Percentiles rank a stretch among this genome's conserved stretches.
Conservation (phyloP, 1,140 invertebrate genomes). For the Microplitis demolitor region DNA sequence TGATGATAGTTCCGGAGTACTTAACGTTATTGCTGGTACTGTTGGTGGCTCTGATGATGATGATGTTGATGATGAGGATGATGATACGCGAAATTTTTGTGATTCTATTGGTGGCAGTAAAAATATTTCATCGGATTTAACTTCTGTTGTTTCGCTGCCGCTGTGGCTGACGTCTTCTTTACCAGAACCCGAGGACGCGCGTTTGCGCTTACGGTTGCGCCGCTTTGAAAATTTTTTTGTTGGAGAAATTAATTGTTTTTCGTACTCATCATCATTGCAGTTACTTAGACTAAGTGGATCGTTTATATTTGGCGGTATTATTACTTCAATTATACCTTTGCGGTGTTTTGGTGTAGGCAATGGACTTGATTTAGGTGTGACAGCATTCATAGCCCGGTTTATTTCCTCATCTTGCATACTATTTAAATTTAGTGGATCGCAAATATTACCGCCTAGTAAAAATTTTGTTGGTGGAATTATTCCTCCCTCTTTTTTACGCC, state of each 20-base stretch:
- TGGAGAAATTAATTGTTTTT: conserved; percentile 72
- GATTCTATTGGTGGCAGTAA: background rate
- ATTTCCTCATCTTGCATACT: conserved; percentile 89
- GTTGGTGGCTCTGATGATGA: conserved; percentile 11
- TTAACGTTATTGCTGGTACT: background rate
- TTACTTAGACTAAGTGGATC: conserved; percentile 88
- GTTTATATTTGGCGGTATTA: conserved; percentile 89
- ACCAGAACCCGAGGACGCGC: conserved; percentile 62
- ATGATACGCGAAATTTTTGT: background rate
- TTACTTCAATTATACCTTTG: conserved; percentile 84
- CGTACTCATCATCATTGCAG: conserved; percentile 77
- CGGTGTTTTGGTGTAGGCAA: conserved; percentile 83
- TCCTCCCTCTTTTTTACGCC: conserved; percentile 72
- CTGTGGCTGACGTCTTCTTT: conserved; percentile 47
- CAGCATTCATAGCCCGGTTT: conserved; percentile 82
- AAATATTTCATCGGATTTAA: conserved; percentile 28
- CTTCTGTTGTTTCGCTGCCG: conserved; percentile 38
- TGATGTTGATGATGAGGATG: background rate
- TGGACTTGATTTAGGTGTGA: conserved; percentile 86
- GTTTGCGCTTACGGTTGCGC: conserved; percentile 62
- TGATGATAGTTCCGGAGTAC: no score
- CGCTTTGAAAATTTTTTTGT: conserved; percentile 68
- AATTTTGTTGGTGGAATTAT: conserved; percentile 88
- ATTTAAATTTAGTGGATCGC: conserved; percentile 92
- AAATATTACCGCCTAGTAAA: conserved; percentile 91